Evolutionary conservation across 2,797 vertebrate genomes (phyloP), one percentile per base, ranked within the genome.

Genomic region (Pseudopleuronectes americanus): DNA sequence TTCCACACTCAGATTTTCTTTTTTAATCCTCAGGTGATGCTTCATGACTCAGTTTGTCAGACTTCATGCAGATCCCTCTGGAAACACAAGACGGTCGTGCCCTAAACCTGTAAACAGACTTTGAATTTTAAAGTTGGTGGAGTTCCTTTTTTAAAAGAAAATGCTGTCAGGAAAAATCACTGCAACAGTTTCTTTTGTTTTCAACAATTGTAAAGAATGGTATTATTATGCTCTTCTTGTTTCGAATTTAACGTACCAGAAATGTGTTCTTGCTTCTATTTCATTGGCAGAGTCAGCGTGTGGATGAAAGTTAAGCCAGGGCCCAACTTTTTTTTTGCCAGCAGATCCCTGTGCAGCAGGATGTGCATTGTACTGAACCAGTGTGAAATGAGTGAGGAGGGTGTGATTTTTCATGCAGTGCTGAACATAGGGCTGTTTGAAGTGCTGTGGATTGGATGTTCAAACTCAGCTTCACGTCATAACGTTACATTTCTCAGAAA

Each of bases 311-410:
- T 28, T 48, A 6, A 66, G 19, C 24, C 26, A 22, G 56, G 56
- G 21, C 22, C 33, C 10, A 62, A 17, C 26, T 8, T 1, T 43
- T 56, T 28, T 1, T 28, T 28, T 38, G 36, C 36, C 36, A 38
- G 36, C 36, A 38, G 36, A 38, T 38, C 36, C 51, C 51, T 16
- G 23, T 53, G 51, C 13, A 22, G 33, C 56, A 23, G 21, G 12
- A n/a, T 38, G 6, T 21, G 53, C 26, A 10, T 17, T 23, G 53
- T 55, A 10, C 21, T 17, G 7, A 21, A 13, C 8, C 31, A 3
- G 23, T 28, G 36, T 33, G 62, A 64, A 41, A 64, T 45, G 2
- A 45, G 8, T 55, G 38, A 65, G 38, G 57, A 28, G 6, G n/a
- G n/a, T 65, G 49, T n/a, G 16, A 48, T 33, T 13, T 65, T 26